Evolutionary conservation across 1,140 invertebrate genomes (phyloP), one percentile per base, ranked within the genome.

Genomic region (Epicauta chinensis): DNA sequence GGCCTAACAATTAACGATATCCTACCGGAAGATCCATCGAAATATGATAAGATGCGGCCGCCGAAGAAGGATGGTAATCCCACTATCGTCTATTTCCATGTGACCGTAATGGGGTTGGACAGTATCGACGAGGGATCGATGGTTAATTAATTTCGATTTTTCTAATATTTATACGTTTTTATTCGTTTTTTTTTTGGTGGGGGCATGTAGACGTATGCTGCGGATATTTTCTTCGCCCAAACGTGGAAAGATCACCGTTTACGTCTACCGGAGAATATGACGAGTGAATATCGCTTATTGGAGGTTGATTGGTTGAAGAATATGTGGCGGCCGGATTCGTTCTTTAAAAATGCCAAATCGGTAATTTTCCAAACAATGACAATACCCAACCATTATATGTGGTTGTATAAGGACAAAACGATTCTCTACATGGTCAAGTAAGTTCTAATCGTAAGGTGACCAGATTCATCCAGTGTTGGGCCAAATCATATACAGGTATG

Each of bases 341-440:
- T 89, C 69, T 90, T 91, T 69, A 91, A 91, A 68, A 91, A 91
- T 68, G 90, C 90, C 29, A 93, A 93, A 71, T 88, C 87, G 6
- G 90, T 93, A 0, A 93, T 89, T 2, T 93, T 93, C 65, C 89
- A 93, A 70, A 91, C 89, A 0, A 93, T 93, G 90, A 93, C 89
- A 36, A 90, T 93, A 56, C 90, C 90, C 0, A 93, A 93, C 73
- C 90, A 93, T 65, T 91, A 91, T 59, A 79, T 91, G 58, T 91
- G 89, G 89, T 71, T 91, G 9, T 90, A 90, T 68, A 90, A 89
- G 68, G 87, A 91, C 65, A 90, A 91, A 70, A 89, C 86, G 1
- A 91, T 91, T 46, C 71, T 91, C 1, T 91, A 91, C 63, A 91
- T 91, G 87, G 87, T 90, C 34, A 91, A 91, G 77, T 82, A 73